phyloP scores from a whole-genome alignment of 1,140 invertebrate species.

The Cotesia typhae region DNA sequence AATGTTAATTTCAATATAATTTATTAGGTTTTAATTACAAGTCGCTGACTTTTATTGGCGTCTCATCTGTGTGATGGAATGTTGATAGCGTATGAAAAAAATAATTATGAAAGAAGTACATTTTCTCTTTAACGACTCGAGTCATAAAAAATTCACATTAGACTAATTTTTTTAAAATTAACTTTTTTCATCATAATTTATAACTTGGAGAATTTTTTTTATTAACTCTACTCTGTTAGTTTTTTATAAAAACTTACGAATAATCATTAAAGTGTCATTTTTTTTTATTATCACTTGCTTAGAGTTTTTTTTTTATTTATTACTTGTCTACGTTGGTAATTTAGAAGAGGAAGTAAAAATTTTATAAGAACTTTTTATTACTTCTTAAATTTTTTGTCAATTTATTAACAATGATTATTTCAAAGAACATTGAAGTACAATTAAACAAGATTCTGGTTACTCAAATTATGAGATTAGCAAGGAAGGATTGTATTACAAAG shows the following conservation, averaged over 20 bases:
- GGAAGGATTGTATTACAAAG: too few relatives aligned
- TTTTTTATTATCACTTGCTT: too few relatives aligned
- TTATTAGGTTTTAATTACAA: slow-evolving; percentile 28
- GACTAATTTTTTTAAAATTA: slow-evolving; percentile 5
- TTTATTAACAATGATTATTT: too few relatives aligned
- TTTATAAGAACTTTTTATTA: too few relatives aligned
- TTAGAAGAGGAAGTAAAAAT: too few relatives aligned
- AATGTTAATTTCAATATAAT: slow-evolving; percentile 22
- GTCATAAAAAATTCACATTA: slow-evolving; percentile 7
- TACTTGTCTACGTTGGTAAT: too few relatives aligned
- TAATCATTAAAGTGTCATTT: too few relatives aligned
- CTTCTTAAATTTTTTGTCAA: too few relatives aligned
- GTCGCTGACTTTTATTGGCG: slow-evolving; percentile 22
- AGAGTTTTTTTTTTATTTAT: too few relatives aligned
- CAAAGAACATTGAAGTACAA: too few relatives aligned
- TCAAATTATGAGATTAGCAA: not conserved
- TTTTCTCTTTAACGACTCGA: slow-evolving; percentile 2
- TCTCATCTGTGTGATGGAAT: slow-evolving; percentile 17
- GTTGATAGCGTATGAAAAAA: slow-evolving; percentile 5
- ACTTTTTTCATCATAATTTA: not conserved
- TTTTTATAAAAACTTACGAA: too few relatives aligned
- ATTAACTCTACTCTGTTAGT: not conserved
- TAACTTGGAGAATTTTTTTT: not conserved
- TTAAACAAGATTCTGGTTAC: not conserved
- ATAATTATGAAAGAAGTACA: too few relatives aligned